These are phyloP conservation scores for Trichonephila clavipes DNA, from an alignment of 1,140 invertebrate genomes.

Conservation along the genomic window DNA sequence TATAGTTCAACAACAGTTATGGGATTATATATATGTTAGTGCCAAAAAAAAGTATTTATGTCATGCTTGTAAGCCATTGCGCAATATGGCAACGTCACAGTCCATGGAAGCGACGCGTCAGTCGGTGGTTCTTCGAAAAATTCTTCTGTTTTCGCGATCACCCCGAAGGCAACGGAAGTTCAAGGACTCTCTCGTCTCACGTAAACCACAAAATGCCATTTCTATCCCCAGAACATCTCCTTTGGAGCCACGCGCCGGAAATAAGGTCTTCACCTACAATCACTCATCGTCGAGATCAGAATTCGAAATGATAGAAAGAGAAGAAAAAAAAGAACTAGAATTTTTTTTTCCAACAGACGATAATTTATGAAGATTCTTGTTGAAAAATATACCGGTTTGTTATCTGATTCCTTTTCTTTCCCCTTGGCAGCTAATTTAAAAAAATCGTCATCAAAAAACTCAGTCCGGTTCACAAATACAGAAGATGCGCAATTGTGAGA, in stretches of 20 bases:
- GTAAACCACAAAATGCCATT: slow-evolving; percentile 13
- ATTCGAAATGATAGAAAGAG: no score
- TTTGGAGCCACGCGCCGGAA: background rate
- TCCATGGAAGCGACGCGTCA: slow-evolving; percentile 33
- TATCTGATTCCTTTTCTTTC: no score
- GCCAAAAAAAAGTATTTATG: background rate
- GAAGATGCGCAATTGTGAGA: no score
- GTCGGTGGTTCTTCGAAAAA: slow-evolving; percentile 42
- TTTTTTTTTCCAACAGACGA: no score
- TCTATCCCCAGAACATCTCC: background rate
- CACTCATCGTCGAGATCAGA: no score
- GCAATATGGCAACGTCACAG: slow-evolving; percentile 28
- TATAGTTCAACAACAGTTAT: background rate
- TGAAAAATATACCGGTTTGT: no score
- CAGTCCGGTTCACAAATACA: no score
- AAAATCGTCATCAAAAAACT: no score
- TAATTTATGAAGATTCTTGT: no score
- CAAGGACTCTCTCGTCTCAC: slow-evolving; percentile 32
- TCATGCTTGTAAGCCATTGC: background rate
- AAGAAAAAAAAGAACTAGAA: no score
- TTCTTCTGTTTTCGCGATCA: background rate
- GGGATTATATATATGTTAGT: background rate
- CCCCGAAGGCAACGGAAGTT: slow-evolving; percentile 63
- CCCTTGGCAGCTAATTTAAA: no score
- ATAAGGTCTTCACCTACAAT: background rate